These are phyloP conservation scores for Salarias fasciatus DNA, from an alignment of 2,797 vertebrate genomes.

Conservation along the genomic window DNA sequence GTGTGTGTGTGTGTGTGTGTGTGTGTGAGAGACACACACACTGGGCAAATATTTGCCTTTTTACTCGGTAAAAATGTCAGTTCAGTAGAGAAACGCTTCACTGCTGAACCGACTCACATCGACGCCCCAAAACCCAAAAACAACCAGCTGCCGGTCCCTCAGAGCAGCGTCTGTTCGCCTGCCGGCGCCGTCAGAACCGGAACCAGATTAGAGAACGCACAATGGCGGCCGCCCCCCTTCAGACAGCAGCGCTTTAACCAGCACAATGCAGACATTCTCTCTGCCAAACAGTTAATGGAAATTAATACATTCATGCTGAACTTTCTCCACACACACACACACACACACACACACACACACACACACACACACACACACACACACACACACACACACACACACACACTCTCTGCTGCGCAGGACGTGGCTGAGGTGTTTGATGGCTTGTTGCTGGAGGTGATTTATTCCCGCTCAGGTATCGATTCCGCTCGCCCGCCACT, in stretches of 20 bases:
- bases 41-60: no score
- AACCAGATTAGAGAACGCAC: slow-evolving; percentile 80
- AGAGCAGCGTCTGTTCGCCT: slow-evolving; percentile 77
- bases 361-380: slow-evolving; percentile 17
- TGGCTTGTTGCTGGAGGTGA: slow-evolving; percentile 40
- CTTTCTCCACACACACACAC: slow-evolving; percentile 13
- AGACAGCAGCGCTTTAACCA: slow-evolving; percentile 88
- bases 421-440: slow-evolving; percentile 17
- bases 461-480: slow-evolving; percentile 41
- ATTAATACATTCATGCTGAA: no score
- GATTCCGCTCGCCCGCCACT: slow-evolving; percentile 35
- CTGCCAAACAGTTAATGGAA: no score
- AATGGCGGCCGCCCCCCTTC: slow-evolving; percentile 64
- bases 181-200: slow-evolving; percentile 78
- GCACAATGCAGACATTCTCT: slow-evolving; percentile 80
- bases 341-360: background rate
- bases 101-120: no score
- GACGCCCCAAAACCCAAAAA: no score
- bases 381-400: slow-evolving; percentile 16
- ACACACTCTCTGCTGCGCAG: slow-evolving; percentile 1
- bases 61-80: no score
- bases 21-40: no score
- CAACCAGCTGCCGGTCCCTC: slow-evolving; percentile 68
- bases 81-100: no score
- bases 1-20: background rate